These are phyloP conservation scores for Harmothoe impar DNA, from an alignment of 2,888 invertebrate genomes.

Conservation along the genomic window DNA sequence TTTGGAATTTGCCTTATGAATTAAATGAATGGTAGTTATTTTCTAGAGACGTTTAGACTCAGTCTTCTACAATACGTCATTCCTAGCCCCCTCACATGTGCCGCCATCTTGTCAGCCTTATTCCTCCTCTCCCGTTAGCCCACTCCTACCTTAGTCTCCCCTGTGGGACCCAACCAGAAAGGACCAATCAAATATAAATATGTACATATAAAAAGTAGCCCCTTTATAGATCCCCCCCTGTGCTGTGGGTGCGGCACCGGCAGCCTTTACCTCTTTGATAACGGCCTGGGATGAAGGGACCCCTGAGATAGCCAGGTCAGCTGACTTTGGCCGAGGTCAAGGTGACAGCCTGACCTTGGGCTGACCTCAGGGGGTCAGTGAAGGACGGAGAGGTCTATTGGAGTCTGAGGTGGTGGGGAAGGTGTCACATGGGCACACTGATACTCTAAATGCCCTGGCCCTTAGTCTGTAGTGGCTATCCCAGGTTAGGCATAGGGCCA, in stretches of 20 bases:
- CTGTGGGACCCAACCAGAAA: too few species aligned
- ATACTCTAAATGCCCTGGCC: neutral
- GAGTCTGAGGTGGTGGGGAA: neutral
- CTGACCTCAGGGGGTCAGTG: constrained; percentile 20
- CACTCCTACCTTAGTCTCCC: neutral
- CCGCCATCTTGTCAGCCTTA: too few species aligned
- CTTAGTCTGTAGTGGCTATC: too few species aligned
- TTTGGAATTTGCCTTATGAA: too few species aligned
- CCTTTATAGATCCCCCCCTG: neutral
- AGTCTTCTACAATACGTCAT: too few species aligned
- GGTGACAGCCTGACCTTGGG: constrained; percentile 16
- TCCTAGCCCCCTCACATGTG: too few species aligned
- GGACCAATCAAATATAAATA: neutral
- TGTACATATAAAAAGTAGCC: too few species aligned
- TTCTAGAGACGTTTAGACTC: too few species aligned
- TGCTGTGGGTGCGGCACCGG: neutral
- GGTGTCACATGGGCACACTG: neutral
- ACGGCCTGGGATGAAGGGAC: neutral
- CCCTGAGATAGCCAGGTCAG: neutral
- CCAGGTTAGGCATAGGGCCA: too few species aligned
- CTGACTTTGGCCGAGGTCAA: neutral
- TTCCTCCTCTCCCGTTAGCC: neutral
- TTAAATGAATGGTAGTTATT: too few species aligned
- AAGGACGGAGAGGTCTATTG: neutral
- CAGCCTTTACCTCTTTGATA: neutral